These are phyloP conservation scores for Hirtodrosophila confusa DNA, from an alignment of 2,888 invertebrate genomes.

Conservation along the genomic window DNA sequence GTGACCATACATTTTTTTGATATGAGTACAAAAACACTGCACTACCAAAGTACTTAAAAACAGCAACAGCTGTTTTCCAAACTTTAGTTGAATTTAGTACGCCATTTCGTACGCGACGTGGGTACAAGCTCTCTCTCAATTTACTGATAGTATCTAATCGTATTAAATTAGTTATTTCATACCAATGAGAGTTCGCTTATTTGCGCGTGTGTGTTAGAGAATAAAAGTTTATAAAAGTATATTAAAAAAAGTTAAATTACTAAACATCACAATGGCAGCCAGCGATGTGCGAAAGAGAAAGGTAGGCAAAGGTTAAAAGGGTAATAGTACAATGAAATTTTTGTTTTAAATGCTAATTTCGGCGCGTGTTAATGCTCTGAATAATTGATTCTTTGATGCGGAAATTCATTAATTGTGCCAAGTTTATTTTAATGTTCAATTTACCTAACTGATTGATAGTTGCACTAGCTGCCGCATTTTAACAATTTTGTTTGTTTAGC, in stretches of 20 bases:
- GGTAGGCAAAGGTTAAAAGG: constrained; percentile 73
- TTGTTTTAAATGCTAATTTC: constrained; percentile 34
- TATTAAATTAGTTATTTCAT: too few species aligned
- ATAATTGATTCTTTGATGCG: constrained; percentile 20
- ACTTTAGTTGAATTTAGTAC: constrained; percentile 57
- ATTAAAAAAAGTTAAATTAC: constrained; percentile 30
- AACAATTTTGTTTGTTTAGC: constrained; percentile 7
- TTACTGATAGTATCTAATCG: too few species aligned
- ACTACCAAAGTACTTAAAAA: constrained; percentile 5
- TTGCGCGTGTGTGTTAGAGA: constrained; percentile 27
- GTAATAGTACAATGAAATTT: constrained; percentile 24
- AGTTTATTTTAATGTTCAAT: constrained; percentile 41
- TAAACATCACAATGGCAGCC: constrained; percentile 66
- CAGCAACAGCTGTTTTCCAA: constrained; percentile 41
- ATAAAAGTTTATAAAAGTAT: constrained; percentile 16
- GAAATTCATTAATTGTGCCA: constrained; percentile 50
- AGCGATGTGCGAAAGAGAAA: constrained; percentile 81
- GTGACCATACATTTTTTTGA: constrained; percentile 21
- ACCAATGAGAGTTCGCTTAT: too few species aligned
- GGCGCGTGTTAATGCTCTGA: constrained; percentile 13
- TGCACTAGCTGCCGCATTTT: neutral
- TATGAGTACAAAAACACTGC: constrained; percentile 1
- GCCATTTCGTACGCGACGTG: constrained; percentile 58
- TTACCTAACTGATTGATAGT: constrained; percentile 21
- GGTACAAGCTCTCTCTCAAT: neutral